phyloP scores from a whole-genome alignment of 2,888 invertebrate species.

The Eupithecia subfuscata region DNA sequence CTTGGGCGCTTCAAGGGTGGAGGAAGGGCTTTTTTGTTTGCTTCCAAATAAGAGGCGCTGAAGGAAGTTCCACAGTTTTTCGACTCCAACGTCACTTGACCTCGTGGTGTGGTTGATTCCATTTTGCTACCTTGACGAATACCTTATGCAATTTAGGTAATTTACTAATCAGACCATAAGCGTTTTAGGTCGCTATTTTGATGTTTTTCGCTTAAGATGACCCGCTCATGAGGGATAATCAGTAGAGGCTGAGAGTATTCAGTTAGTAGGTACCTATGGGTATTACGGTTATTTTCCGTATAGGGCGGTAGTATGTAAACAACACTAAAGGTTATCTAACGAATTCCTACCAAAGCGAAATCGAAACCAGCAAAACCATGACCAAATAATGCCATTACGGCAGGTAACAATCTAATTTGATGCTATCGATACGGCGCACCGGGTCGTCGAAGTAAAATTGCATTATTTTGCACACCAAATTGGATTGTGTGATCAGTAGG shows the following conservation, averaged over 20 bases:
- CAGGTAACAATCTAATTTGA: slow-evolving; percentile 68
- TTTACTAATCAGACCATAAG: too few species aligned
- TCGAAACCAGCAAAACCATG: slow-evolving; percentile 15
- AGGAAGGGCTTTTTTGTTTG: too few species aligned
- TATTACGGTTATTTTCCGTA: neutral
- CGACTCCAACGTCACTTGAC: too few species aligned
- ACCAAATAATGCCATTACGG: slow-evolving; percentile 60
- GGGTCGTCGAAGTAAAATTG: slow-evolving; percentile 59
- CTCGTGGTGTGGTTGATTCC: too few species aligned
- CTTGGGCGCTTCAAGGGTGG: too few species aligned
- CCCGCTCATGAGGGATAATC: too few species aligned
- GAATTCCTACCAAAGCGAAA: slow-evolving; percentile 13
- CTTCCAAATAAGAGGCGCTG: too few species aligned
- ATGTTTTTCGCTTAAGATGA: too few species aligned
- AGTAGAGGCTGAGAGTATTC: neutral
- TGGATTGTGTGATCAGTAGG: slow-evolving; percentile 64
- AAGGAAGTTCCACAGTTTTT: too few species aligned
- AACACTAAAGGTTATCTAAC: neutral
- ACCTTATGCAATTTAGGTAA: too few species aligned
- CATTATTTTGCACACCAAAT: slow-evolving; percentile 72
- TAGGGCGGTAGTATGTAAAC: neutral
- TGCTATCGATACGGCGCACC: slow-evolving; percentile 62
- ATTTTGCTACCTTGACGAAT: too few species aligned
- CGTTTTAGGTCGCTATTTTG: too few species aligned
- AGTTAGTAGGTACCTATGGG: neutral